Evolutionary conservation across 2,797 vertebrate species (phyloP).

Genomic region (Alcedo quadribrachys): DNA sequence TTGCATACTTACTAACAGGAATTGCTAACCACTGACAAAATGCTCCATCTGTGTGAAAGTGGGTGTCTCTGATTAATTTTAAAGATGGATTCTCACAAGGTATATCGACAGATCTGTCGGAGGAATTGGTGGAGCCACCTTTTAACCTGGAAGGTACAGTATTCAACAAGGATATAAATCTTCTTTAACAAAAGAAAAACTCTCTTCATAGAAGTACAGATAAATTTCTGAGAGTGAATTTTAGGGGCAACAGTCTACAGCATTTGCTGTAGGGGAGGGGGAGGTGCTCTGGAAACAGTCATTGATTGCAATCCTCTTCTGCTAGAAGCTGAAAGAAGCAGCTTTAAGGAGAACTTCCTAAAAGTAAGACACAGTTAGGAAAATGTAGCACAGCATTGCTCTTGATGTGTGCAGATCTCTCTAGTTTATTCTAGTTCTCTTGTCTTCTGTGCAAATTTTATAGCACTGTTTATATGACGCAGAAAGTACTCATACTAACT

Average conservation of each 20-base stretch:
- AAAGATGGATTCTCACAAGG: slow-evolving; percentile 83
- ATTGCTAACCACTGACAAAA: slow-evolving; percentile 78
- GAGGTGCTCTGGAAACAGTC: background rate
- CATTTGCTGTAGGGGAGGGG: background rate
- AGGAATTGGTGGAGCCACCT: slow-evolving; percentile 79
- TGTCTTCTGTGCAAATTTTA: background rate
- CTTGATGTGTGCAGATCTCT: background rate
- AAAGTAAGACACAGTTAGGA: background rate
- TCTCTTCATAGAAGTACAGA: slow-evolving; percentile 13
- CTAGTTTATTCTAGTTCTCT: background rate
- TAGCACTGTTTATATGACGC: background rate
- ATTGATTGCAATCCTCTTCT: background rate
- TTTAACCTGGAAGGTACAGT: slow-evolving; percentile 80
- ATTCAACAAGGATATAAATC: slow-evolving; percentile 45
- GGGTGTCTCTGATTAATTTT: slow-evolving; percentile 82
- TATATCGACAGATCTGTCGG: slow-evolving; percentile 79
- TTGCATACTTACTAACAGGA: slow-evolving; percentile 81
- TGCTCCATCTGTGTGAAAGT: slow-evolving; percentile 79
- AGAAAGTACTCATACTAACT: background rate
- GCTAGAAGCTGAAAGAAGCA: background rate
- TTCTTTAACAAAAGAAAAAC: slow-evolving; percentile 53
- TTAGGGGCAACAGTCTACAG: background rate
- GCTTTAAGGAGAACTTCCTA: slow-evolving; percentile 8
- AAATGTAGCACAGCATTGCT: background rate
- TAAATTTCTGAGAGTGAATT: background rate